phyloP scores from a whole-genome alignment of 2,888 invertebrate species.

The Orchestes rusci region DNA sequence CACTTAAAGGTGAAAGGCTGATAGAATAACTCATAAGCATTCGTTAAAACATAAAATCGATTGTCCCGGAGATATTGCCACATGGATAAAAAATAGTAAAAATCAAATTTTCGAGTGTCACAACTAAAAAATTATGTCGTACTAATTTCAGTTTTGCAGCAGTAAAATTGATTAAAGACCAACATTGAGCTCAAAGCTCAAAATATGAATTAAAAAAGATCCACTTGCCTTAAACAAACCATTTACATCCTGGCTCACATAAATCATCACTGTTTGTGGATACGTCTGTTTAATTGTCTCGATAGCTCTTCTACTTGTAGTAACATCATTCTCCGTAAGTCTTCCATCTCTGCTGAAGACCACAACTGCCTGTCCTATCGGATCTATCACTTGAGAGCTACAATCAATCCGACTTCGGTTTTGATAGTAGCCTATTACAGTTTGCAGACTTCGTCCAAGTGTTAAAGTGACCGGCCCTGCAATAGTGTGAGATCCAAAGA shows the following conservation, averaged over 20 bases:
- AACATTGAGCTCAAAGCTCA: too few relatives aligned
- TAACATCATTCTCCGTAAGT: constrained; percentile 44
- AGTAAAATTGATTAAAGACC: too few relatives aligned
- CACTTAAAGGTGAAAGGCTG: too few relatives aligned
- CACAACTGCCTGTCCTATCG: constrained; percentile 47
- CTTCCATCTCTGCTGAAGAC: constrained; percentile 42
- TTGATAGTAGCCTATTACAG: constrained; percentile 45
- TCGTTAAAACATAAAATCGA: too few relatives aligned
- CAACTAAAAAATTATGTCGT: too few relatives aligned
- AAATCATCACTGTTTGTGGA: constrained; percentile 51
- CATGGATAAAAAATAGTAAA: too few relatives aligned
- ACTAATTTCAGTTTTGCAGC: too few relatives aligned
- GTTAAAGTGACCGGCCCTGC: constrained; percentile 52
- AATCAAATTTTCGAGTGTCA: too few relatives aligned
- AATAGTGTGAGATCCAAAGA: too few relatives aligned
- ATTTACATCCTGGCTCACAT: constrained; percentile 42
- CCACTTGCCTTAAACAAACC: constrained; percentile 15
- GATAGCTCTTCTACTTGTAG: constrained; percentile 44
- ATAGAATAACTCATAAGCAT: too few relatives aligned
- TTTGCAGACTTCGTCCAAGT: constrained; percentile 47
- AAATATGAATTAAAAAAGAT: too few relatives aligned
- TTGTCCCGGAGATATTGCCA: too few relatives aligned
- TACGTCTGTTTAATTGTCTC: constrained; percentile 44
- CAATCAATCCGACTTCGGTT: constrained; percentile 45
- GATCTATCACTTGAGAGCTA: constrained; percentile 34